Evolutionary conservation across 2,888 invertebrate genomes (phyloP).

Genomic region (Agrochola litura): DNA sequence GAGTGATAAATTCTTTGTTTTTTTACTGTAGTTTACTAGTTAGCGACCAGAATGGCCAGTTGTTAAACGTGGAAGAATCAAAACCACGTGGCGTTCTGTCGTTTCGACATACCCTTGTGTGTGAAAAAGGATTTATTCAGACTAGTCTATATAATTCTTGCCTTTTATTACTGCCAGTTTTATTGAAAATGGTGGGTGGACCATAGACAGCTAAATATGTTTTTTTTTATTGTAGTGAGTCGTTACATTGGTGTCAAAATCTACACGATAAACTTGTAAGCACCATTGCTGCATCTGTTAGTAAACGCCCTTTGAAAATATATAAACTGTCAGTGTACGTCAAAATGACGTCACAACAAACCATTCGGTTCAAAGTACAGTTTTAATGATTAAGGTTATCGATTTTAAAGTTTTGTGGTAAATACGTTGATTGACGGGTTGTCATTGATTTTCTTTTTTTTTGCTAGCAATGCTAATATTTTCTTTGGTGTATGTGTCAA

Average conservation of each 20-base stretch:
- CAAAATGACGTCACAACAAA: conserved; percentile 19
- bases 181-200: not conserved
- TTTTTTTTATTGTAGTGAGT: too few relatives aligned
- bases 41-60: not conserved
- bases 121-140: not conserved
- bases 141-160: not conserved
- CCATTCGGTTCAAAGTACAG: conserved; percentile 46
- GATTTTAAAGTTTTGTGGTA: conserved; percentile 37
- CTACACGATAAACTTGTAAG: not conserved
- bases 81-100: conserved; percentile 3
- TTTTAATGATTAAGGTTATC: conserved; percentile 29
- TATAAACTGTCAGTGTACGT: conserved; percentile 18
- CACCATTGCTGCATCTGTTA: conserved; percentile 5
- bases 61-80: not conserved
- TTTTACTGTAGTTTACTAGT: not conserved
- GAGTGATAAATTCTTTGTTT: conserved; percentile 62
- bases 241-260: not conserved
- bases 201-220: not conserved
- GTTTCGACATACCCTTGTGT: not conserved
- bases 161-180: not conserved
- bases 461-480: not conserved
- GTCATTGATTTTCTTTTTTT: conserved; percentile 5
- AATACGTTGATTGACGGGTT: conserved; percentile 25
- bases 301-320: not conserved
- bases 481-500: not conserved